Percentiles rank a stretch among this genome's conserved stretches.
Evolutionary conservation across 1,140 invertebrate genomes (phyloP).

Genomic region (Condylostylus longicornis): DNA sequence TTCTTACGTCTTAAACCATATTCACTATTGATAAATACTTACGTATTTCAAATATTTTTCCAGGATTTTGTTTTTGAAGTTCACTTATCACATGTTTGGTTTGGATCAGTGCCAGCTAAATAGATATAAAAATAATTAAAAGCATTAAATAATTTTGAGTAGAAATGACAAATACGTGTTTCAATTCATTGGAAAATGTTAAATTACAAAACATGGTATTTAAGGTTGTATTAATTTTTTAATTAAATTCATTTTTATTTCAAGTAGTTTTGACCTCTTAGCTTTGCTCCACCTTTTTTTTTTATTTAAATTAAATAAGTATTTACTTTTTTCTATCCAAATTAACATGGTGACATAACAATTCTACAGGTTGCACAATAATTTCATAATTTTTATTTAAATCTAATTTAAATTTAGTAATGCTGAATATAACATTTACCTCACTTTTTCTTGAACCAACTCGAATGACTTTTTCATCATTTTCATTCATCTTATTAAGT

Average conservation of each 20-base stretch:
- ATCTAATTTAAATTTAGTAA: conserved; percentile 23
- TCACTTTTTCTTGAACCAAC: conserved; percentile 54
- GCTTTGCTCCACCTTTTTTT: no score
- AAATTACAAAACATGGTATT: background rate
- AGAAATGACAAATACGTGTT: conserved; percentile 1
- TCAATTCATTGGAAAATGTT: background rate
- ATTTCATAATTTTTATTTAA: conserved; percentile 1
- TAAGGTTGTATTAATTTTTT: conserved; percentile 4
- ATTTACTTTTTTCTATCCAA: no score
- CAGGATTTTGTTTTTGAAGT: conserved; percentile 48
- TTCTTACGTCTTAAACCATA: no score
- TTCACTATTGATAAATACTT: conserved; percentile 28
- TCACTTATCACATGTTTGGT: conserved; percentile 57
- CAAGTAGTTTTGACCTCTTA: no score
- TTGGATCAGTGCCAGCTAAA: conserved; percentile 63
- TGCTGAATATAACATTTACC: conserved; percentile 31
- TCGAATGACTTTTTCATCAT: conserved; percentile 31
- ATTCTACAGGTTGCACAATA: background rate
- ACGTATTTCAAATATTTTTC: conserved; percentile 61
- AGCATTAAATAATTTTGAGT: background rate
- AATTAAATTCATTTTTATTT: background rate
- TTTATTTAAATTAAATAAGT: no score
- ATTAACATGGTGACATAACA: no score
- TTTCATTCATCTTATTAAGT: background rate
- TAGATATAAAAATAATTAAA: conserved; percentile 16